phyloP scores from a whole-genome alignment of 1,140 invertebrate species.

The Zaprionus ghesquierei region DNA sequence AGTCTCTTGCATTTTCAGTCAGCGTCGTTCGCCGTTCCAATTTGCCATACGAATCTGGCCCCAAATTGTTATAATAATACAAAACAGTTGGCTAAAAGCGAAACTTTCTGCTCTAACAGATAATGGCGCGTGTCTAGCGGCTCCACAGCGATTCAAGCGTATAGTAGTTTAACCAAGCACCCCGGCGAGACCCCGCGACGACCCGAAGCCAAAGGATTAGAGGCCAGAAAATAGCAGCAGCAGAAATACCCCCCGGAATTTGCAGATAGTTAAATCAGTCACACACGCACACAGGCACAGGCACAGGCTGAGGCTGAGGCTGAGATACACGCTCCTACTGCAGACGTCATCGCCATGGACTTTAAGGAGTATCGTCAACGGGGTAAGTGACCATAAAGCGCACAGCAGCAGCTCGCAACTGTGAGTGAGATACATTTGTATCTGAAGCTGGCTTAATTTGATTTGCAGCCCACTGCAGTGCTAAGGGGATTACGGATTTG shows the following conservation, averaged over 20 bases:
- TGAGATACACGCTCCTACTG: too few relatives aligned
- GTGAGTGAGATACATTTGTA: slow-evolving; percentile 20
- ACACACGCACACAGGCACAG: slow-evolving; percentile 5
- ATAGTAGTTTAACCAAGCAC: not conserved
- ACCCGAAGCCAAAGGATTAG: slow-evolving; percentile 10
- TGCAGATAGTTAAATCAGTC: not conserved
- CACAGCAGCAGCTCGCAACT: slow-evolving; percentile 57
- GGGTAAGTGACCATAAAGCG: slow-evolving; percentile 70
- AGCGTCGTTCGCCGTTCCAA: slow-evolving; percentile 61
- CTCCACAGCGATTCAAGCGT: not conserved
- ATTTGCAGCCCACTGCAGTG: slow-evolving; percentile 19
- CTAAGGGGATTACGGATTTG: slow-evolving; percentile 31
- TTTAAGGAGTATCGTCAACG: slow-evolving; percentile 76
- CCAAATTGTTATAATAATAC: slow-evolving; percentile 23
- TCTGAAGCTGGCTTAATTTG: slow-evolving; percentile 18
- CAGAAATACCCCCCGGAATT: not conserved
- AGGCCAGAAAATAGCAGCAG: not conserved
- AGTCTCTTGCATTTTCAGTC: slow-evolving; percentile 50
- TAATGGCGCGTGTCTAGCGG: slow-evolving; percentile 38
- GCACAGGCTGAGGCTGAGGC: not conserved
- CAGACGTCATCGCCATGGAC: slow-evolving; percentile 57
- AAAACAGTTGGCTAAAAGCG: slow-evolving; percentile 15
- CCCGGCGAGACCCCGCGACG: not conserved
- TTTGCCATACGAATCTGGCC: slow-evolving; percentile 46
- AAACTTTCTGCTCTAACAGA: slow-evolving; percentile 15